Evolutionary conservation across 2,888 invertebrate species (phyloP).

Genomic region (Dolomedes plantarius): DNA sequence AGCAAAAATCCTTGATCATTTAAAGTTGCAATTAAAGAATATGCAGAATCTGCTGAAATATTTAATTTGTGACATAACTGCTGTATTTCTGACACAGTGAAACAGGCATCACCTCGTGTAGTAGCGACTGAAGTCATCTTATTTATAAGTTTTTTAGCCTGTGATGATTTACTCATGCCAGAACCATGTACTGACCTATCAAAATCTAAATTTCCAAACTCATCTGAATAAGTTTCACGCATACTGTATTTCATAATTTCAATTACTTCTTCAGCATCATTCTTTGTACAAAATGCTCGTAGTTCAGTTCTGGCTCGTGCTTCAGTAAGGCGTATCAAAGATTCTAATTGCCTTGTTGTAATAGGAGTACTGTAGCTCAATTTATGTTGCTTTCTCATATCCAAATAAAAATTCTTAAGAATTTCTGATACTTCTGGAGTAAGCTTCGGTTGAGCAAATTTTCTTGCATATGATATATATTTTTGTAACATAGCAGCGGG

Average conservation of each 20-base stretch:
- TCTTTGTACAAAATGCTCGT: slow-evolving; percentile 85
- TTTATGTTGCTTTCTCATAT: slow-evolving; percentile 83
- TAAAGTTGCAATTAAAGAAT: slow-evolving; percentile 84
- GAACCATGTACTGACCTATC: slow-evolving; percentile 83
- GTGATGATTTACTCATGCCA: slow-evolving; percentile 84
- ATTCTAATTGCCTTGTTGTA: slow-evolving; percentile 91
- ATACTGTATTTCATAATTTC: slow-evolving; percentile 89
- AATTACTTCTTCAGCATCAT: slow-evolving; percentile 90
- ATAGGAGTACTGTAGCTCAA: slow-evolving; percentile 85
- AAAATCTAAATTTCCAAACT: slow-evolving; percentile 81
- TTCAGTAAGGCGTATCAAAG: slow-evolving; percentile 87
- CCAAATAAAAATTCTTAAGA: slow-evolving; percentile 87
- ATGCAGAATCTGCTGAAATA: slow-evolving; percentile 82
- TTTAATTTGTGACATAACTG: slow-evolving; percentile 83
- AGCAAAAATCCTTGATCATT: slow-evolving; percentile 91
- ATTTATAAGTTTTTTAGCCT: slow-evolving; percentile 85
- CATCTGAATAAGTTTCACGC: slow-evolving; percentile 85
- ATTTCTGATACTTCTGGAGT: slow-evolving; percentile 84
- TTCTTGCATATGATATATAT: slow-evolving; percentile 92
- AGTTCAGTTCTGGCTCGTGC: slow-evolving; percentile 92
- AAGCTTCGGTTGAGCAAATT: slow-evolving; percentile 89
- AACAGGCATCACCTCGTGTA: slow-evolving; percentile 83
- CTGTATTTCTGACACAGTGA: slow-evolving; percentile 86
- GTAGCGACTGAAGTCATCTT: slow-evolving; percentile 83
- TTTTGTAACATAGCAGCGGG: slow-evolving; percentile 88